Conservation (phyloP, 1,140 invertebrate species). For the Monomorium pharaonis region DNA sequence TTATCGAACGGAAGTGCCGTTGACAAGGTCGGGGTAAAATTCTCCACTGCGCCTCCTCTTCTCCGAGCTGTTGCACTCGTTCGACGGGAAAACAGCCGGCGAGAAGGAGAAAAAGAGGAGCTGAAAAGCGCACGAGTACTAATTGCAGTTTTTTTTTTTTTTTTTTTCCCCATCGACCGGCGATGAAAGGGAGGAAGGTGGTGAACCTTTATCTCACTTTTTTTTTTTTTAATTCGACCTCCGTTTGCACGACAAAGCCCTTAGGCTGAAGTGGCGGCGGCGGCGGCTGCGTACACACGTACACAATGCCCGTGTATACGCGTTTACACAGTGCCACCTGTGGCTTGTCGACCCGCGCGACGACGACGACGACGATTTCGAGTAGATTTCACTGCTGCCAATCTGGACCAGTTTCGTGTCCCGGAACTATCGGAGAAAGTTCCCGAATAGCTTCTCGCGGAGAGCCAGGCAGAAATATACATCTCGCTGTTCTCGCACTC, state of each 20-base stretch:
- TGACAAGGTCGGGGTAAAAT: neutral
- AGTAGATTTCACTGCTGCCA: slow-evolving; percentile 27
- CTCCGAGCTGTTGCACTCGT: neutral
- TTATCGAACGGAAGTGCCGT: neutral
- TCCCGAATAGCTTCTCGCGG: neutral
- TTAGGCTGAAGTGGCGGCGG: neutral
- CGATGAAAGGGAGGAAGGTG: neutral
- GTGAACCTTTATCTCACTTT: neutral
- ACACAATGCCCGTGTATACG: slow-evolving; percentile 18
- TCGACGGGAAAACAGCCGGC: neutral
- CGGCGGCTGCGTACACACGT: neutral
- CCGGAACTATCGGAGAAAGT: slow-evolving; percentile 36
- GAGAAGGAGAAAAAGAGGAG: neutral
- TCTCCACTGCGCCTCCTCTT: neutral
- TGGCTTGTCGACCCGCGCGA: slow-evolving; percentile 40
- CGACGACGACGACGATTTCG: slow-evolving; percentile 9
- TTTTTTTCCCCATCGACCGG: no score
- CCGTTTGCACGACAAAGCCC: slow-evolving; percentile 26
- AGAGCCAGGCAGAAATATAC: neutral
- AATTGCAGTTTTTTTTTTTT: slow-evolving; percentile 42
- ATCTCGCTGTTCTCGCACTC: neutral
- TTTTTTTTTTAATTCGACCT: slow-evolving; percentile 18
- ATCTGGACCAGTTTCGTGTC: slow-evolving; percentile 11
- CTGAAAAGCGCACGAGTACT: slow-evolving; percentile 17
- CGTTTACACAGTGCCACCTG: slow-evolving; percentile 60